These are phyloP conservation scores for Odontomyia ornata DNA, from an alignment of 2,888 invertebrate species.

Conservation along the genomic window DNA sequence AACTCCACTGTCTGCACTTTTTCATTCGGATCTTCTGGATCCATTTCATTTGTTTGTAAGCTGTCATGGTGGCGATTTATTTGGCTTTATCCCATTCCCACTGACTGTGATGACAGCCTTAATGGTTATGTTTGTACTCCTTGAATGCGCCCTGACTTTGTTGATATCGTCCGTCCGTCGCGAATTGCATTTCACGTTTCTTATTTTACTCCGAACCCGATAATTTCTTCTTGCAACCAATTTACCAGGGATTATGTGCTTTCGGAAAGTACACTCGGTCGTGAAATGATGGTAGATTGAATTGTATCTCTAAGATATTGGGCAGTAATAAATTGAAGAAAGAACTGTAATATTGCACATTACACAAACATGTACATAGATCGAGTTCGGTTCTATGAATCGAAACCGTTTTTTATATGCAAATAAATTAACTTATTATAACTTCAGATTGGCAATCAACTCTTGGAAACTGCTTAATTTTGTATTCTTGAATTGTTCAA, in stretches of 20 bases:
- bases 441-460: too few species aligned
- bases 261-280: too few species aligned
- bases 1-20: background rate
- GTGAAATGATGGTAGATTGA: too few species aligned
- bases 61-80: constrained; percentile 54
- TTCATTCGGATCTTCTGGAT: constrained; percentile 46
- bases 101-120: constrained; percentile 43
- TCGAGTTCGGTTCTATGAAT: too few species aligned
- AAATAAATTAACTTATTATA: too few species aligned
- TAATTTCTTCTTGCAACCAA: background rate
- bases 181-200: constrained; percentile 20
- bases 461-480: too few species aligned
- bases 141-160: constrained; percentile 36
- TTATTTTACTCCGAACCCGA: background rate
- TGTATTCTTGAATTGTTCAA: too few species aligned
- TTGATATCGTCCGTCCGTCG: constrained; percentile 8
- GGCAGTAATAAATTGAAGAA: too few species aligned
- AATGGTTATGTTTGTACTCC: constrained; percentile 44
- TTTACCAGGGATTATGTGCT: background rate
- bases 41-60: constrained; percentile 54
- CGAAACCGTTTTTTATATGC: too few species aligned
- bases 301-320: too few species aligned
- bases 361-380: too few species aligned
- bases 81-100: constrained; percentile 46
- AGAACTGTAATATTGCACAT: too few species aligned